Evolutionary conservation across 2,888 invertebrate genomes (phyloP).

Genomic region (Conistra vaccinii): DNA sequence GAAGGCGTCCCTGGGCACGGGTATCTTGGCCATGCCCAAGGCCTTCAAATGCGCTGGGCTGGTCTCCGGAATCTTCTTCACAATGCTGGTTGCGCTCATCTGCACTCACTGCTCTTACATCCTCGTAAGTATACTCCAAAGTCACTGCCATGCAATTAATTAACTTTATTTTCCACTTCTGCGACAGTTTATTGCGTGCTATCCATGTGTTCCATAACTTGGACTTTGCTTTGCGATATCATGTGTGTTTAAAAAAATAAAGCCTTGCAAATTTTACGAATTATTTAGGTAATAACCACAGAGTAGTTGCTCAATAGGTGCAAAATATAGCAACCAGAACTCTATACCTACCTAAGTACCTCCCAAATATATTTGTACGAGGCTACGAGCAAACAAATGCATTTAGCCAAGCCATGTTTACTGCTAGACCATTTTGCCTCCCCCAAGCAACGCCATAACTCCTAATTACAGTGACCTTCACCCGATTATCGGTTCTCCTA

Average conservation of each 20-base stretch:
- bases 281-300: not conserved
- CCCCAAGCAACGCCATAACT: not conserved
- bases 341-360: not conserved
- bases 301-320: not conserved
- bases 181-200: not conserved
- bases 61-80: conserved; percentile 95
- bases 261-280: conserved; percentile 24
- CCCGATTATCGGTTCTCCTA: not conserved
- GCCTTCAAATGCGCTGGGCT: conserved; percentile 97
- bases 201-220: not conserved
- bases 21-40: conserved; percentile 98
- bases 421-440: not conserved
- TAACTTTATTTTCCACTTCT: not conserved
- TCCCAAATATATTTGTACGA: not conserved
- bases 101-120: conserved; percentile 99
- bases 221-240: conserved; percentile 23
- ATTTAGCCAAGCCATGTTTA: not conserved
- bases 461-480: not conserved
- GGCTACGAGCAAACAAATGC: not conserved
- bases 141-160: conserved; percentile 20
- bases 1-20: conserved; percentile 99
- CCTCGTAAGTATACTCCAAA: conserved; percentile 86
- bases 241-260: not conserved
- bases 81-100: conserved; percentile 96
- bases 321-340: not conserved